Base-by-base conservation (phyloP, 2,888 invertebrate species). In the Acronicta aceris region DNA sequence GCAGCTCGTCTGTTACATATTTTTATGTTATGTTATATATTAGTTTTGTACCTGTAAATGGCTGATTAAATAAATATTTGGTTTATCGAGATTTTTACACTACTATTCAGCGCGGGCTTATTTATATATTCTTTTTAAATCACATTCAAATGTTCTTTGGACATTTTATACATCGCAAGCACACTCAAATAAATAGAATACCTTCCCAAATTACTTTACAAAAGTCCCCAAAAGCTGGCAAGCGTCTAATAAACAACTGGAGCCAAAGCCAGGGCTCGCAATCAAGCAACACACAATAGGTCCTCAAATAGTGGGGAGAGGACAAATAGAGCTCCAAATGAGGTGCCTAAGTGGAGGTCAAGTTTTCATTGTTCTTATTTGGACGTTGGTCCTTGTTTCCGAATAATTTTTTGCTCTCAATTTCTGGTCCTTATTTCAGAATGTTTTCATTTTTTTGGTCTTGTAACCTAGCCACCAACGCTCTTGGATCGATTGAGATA, bases 221-320 rank as follows among this genome's bases (percentile, higher is more conserved):
- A 33, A 42, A 6, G 2, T 16, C 21, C 25, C 13, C 17, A 10
- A 56, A 49, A 65, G 41, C 50, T 17, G 3, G 12, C 33, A 66
- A 42, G 41, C 33, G 36, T 43, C 40, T 54, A 51, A 72, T 68
- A 72, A 72, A 68, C 42, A 25, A 50, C 57, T n/a, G 8, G n/a
- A 10, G 42, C 17, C 47, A 67, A 66, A 67, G 27, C 53, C 43
- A 25, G 38, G 27, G 8, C 27, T 21, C 36, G 59, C 73, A 59
- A 68, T 68, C 47, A 59, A 41, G 43, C 49, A 21, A 51, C 67
- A 68, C 73, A 68, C 73, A 68, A 68, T 68, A 58, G 50, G 30
- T 50, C 68, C 58, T 59, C 54, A 68, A 68, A 72, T 54, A 59
- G 54, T 59, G 27, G 43, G 27, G 38, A 9, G 27, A 27, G 33